These are phyloP conservation scores for Raja brachyura DNA, from an alignment of 2,113 vertebrate species.

Conservation along the genomic window DNA sequence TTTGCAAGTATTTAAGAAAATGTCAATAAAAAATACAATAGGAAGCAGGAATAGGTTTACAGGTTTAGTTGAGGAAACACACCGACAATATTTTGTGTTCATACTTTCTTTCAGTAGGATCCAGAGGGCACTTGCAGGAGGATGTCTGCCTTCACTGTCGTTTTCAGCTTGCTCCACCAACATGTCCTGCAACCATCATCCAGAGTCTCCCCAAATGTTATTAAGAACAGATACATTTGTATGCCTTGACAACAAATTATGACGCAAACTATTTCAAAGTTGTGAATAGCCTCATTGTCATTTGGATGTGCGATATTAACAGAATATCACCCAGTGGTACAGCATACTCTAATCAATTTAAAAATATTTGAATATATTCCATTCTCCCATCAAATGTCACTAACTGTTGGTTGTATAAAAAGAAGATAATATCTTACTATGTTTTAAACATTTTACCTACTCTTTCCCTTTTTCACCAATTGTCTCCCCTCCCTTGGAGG, in stretches of 20 bases:
- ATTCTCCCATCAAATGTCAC: not conserved
- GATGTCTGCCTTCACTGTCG: not conserved
- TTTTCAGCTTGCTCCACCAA: not conserved
- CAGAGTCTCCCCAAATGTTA: not conserved
- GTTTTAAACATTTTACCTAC: not conserved
- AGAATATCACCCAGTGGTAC: not conserved
- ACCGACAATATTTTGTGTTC: not conserved
- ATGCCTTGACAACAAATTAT: not conserved
- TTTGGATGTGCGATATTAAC: not conserved
- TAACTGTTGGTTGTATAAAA: not conserved
- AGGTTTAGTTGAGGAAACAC: not conserved
- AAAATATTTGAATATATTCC: not conserved
- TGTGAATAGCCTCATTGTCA: not conserved
- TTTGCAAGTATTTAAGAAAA: not conserved
- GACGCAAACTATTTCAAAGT: not conserved
- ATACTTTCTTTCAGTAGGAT: not conserved
- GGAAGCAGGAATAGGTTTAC: not conserved
- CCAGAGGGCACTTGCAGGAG: not conserved
- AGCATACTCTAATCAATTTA: not conserved
- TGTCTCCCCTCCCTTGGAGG: constrained; percentile 6
- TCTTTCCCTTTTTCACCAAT: not conserved
- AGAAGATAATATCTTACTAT: not conserved
- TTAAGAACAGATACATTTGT: not conserved
- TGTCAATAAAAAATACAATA: not conserved
- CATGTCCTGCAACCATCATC: not conserved